These are phyloP conservation scores for Podargus strigoides DNA, from an alignment of 2,797 vertebrate species.

Conservation along the genomic window DNA sequence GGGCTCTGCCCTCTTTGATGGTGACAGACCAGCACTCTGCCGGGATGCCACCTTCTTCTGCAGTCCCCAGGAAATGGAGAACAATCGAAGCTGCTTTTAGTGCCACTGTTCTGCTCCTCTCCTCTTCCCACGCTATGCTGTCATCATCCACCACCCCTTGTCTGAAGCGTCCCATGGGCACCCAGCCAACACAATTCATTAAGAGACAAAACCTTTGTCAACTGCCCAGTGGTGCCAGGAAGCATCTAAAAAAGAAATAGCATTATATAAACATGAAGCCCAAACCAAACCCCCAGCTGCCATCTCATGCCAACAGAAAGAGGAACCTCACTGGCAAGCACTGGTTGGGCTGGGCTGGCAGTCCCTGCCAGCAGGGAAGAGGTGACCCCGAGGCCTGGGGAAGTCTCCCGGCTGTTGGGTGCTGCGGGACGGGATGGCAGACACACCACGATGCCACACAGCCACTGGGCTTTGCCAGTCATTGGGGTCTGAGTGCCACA, in stretches of 20 bases:
- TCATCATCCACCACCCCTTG: not conserved
- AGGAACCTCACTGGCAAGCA: not conserved
- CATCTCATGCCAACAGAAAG: not conserved
- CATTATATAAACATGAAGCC: not conserved
- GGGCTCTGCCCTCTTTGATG: not conserved
- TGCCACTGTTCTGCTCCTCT: not conserved
- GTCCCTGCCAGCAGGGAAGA: not conserved
- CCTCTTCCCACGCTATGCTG: not conserved
- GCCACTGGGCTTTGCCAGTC: not conserved
- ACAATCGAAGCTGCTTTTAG: not conserved
- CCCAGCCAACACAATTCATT: not conserved
- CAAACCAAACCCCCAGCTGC: not conserved
- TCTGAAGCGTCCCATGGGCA: not conserved
- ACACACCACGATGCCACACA: fast-evolving
- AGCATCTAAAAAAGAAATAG: too few relatives aligned
- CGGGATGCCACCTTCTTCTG: not conserved
- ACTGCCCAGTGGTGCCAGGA: not conserved
- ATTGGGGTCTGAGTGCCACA: not conserved
- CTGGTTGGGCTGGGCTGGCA: not conserved
- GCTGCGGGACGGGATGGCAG: not conserved
- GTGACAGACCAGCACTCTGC: not conserved
- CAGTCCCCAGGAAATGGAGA: not conserved
- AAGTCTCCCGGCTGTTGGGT: not conserved
- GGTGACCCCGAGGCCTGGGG: not conserved
- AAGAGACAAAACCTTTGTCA: not conserved